phyloP scores from a whole-genome alignment of 2,888 invertebrate genomes.

The Dysmachus trigonus region DNA sequence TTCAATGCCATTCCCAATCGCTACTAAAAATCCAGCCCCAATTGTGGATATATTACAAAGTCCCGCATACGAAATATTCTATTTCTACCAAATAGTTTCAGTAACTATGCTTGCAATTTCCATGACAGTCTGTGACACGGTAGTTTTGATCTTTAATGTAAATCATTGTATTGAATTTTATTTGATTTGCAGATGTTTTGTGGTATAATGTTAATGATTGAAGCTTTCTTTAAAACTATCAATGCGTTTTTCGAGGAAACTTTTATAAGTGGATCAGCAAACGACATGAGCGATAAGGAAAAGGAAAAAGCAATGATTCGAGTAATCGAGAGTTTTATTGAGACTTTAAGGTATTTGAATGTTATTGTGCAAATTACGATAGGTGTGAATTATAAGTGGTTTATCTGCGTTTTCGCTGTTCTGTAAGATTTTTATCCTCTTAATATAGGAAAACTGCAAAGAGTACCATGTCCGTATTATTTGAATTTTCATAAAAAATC shows the following conservation, averaged over 20 bases:
- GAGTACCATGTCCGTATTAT: too few species aligned
- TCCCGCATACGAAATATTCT: background rate
- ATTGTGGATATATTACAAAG: background rate
- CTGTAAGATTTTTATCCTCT: too few species aligned
- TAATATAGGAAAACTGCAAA: too few species aligned
- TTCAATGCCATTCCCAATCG: background rate
- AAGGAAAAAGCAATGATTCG: background rate
- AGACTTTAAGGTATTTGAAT: background rate
- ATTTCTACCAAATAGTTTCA: background rate
- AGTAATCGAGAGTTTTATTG: background rate
- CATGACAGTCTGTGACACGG: background rate
- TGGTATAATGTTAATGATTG: background rate
- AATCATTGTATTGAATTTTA: background rate
- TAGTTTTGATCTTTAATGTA: background rate
- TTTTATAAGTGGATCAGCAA: background rate
- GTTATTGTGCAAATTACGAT: background rate
- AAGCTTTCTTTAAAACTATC: background rate
- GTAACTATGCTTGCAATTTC: background rate
- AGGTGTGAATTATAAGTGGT: background rate
- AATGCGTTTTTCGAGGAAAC: background rate
- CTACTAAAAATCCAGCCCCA: background rate
- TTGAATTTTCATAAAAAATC: too few species aligned
- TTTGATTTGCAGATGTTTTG: background rate
- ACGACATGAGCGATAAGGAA: background rate
- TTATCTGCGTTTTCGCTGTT: too few species aligned